Evolutionary conservation across 2,888 invertebrate genomes (phyloP), one percentile per base, ranked within the genome.

Genomic region (Microctonus brassicae): DNA sequence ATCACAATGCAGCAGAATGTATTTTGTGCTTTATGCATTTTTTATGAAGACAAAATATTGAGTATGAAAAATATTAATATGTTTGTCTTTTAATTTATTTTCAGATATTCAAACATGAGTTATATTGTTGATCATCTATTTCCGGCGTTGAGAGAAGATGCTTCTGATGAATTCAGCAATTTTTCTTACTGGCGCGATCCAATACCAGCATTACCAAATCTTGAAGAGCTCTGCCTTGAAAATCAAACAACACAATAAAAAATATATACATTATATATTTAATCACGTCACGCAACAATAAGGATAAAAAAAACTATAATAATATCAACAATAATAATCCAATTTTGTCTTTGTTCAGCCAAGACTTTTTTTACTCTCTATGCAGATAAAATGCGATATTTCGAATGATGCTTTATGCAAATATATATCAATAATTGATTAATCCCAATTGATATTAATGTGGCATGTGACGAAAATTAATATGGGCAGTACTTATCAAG

Each of bases 91-190:
- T 47, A 22, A 47, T 26, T 26, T 10, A 39, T 39, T 73, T 47
- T 5, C 92, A 98, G 98, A 86, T 99, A 99, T 89, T 94, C 95
- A 73, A 95, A 95, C 88, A 95, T 98, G 94, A 94, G 95, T 76
- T 95, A 94, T 88, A 93, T 98, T 78, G 98, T 96, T 77, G 98
- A 99, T 90, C 97, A 97, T 88, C 92, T 99, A 88, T 99, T 98
- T 89, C 99, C 98, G 79, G 94, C 95, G 61, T 90, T 94, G 81
- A 81, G 83, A 24, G 90, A 91, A 76, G 92, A 92, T 60, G 90
- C 90, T 20, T 90, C 91, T 0, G 91, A 92, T 77, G 92, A 92
- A 86, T 98, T 93, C 89, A 96, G 95, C 73, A 93, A 94, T 83
- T 97, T 97, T 80, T 93, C 94, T 82, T 98, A 94, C 88, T 98